These are phyloP conservation scores for Cheilosia vulpina DNA, from an alignment of 2,888 invertebrate species.

Conservation along the genomic window DNA sequence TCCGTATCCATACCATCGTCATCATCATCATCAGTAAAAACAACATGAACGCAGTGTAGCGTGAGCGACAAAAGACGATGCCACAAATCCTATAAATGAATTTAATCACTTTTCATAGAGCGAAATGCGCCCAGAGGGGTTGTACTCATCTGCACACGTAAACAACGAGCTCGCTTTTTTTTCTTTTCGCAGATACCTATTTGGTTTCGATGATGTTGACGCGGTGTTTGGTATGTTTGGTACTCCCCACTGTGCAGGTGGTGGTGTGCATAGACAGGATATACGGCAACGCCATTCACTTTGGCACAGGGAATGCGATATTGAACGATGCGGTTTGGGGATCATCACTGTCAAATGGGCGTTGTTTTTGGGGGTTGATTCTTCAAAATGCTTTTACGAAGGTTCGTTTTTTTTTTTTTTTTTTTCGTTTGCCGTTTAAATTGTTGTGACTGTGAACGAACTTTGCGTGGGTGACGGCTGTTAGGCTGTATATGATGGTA, in stretches of 20 bases:
- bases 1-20: not conserved
- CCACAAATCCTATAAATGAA: constrained; percentile 73
- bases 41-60: constrained; percentile 16
- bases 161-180: not conserved
- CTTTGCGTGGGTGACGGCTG: not conserved
- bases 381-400: constrained; percentile 27
- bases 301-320: constrained; percentile 3
- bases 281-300: constrained; percentile 10
- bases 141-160: not conserved
- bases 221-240: not conserved
- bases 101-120: constrained; percentile 72
- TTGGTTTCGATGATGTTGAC: constrained; percentile 14
- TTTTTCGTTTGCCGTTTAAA: constrained; percentile 1
- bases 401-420: constrained; percentile 19
- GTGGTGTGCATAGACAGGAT: constrained; percentile 22
- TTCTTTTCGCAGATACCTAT: not conserved
- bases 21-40: constrained; percentile 11
- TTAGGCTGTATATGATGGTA: no score
- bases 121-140: constrained; percentile 50
- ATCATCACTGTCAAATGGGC: constrained; percentile 27
- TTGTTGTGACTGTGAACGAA: constrained; percentile 17
- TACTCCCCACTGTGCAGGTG: constrained; percentile 37
- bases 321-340: constrained; percentile 46
- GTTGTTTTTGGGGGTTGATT: constrained; percentile 16
- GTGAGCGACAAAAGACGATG: constrained; percentile 68